Conservation (phyloP, 1,140 invertebrate genomes). For the Formica selysi region DNA sequence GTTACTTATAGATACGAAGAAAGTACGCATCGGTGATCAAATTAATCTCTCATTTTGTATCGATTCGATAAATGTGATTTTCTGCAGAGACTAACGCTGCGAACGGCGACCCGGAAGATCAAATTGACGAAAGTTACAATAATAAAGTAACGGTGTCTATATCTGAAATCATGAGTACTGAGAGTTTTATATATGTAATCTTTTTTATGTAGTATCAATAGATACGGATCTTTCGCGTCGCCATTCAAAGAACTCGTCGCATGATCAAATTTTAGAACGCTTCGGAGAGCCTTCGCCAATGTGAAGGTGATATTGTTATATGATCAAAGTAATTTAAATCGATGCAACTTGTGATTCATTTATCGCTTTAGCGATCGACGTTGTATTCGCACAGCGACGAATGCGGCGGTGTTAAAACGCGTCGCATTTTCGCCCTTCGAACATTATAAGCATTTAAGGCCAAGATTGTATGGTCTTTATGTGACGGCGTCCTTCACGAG, state of each 20-base stretch:
- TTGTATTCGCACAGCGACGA: slow-evolving; percentile 57
- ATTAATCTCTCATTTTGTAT: slow-evolving; percentile 52
- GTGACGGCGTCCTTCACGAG: slow-evolving; percentile 59
- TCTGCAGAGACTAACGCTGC: slow-evolving; percentile 6
- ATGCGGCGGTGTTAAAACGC: slow-evolving; percentile 28
- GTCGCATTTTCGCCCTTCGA: slow-evolving; percentile 61
- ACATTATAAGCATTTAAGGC: slow-evolving; percentile 62
- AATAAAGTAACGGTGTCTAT: slow-evolving; percentile 11
- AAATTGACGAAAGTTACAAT: slow-evolving; percentile 1
- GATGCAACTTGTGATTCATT: slow-evolving; percentile 67
- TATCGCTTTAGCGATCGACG: slow-evolving; percentile 54
- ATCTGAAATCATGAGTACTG: slow-evolving; percentile 7
- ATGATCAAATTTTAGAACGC: slow-evolving; percentile 49
- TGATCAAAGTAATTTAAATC: slow-evolving; percentile 52
- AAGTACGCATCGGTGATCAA: slow-evolving; percentile 45
- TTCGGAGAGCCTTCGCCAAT: slow-evolving; percentile 25
- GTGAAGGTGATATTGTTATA: slow-evolving; percentile 54
- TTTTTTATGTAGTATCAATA: slow-evolving; percentile 57
- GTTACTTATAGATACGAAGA: slow-evolving; percentile 40
- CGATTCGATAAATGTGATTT: slow-evolving; percentile 49
- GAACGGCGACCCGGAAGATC: slow-evolving; percentile 35
- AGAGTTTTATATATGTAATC: slow-evolving; percentile 60
- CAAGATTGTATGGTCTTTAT: slow-evolving; percentile 60
- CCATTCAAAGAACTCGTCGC: slow-evolving; percentile 53
- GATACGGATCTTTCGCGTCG: slow-evolving; percentile 37